phyloP scores from a whole-genome alignment of 2,797 vertebrate genomes.

The Onychomys arenicola region DNA sequence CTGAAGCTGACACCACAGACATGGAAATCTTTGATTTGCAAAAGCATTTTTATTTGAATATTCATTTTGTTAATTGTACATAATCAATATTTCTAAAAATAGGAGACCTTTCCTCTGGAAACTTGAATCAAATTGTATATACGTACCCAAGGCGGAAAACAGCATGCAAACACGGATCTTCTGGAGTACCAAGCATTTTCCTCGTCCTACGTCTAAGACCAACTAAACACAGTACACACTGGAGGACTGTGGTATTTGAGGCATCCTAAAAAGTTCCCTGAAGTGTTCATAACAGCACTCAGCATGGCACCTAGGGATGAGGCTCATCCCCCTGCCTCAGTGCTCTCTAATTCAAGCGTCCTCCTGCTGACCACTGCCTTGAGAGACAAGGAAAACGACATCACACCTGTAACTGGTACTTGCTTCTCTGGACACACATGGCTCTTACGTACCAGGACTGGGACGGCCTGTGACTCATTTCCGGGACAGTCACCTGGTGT shows the following conservation, averaged over 20 bases:
- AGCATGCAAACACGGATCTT: neutral
- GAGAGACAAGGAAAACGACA: neutral
- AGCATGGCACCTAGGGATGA: neutral
- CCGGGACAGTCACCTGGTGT: slow-evolving; percentile 56
- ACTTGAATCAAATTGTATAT: neutral
- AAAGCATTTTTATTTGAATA: slow-evolving; percentile 49
- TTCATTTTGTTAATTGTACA: slow-evolving; percentile 43
- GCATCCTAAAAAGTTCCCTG: neutral
- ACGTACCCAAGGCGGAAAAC: neutral
- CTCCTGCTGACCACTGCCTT: neutral
- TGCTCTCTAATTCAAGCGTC: neutral
- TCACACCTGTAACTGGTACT: neutral
- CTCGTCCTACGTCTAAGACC: neutral
- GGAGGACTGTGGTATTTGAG: neutral
- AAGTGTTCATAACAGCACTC: neutral
- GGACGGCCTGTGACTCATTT: slow-evolving; percentile 63
- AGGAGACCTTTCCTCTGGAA: neutral
- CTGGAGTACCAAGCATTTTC: neutral
- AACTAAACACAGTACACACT: neutral
- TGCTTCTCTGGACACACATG: neutral
- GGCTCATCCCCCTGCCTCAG: neutral
- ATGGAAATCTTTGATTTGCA: slow-evolving; percentile 15
- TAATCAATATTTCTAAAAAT: slow-evolving; percentile 49
- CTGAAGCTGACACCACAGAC: slow-evolving; percentile 52
- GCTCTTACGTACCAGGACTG: neutral